Base-by-base conservation (phyloP, 2,113 vertebrate genomes). In the Cololabis saira region DNA sequence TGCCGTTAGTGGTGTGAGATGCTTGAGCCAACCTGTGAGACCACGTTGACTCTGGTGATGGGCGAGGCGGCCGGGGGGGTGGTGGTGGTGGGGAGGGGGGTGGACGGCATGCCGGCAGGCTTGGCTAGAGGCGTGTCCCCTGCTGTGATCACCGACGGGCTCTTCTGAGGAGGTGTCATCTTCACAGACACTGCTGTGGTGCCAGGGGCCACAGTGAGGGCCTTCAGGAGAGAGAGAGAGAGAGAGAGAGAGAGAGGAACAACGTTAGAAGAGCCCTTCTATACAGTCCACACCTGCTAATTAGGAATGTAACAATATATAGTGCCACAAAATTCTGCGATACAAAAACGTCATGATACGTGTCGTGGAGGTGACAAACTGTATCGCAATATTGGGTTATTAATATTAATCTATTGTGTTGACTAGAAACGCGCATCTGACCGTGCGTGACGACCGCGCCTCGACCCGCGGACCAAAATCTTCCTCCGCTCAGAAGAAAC, bases 11-110 rank as follows among this genome's bases (percentile, higher is more conserved):
- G 33, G 33, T 37, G 2, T 10, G 13, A 40, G 43, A 17, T 1
- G 10, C 18, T 7, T 11, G 24, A 7, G 3, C 18, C 1, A 1
- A 93, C 95, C 92, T 94, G 94, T 0, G 94, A 94, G 11, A 95
- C 87, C 3, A 94, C 87, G 0, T 91, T 87, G 11, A 90, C 92
- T 74, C 93, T 87, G 66, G 71, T 9, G 2, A 67, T 11, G 6
- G 86, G 45, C 2, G 81, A 60, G 21, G 84, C 16, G 6, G 70
- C 1, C 8, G 83, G 1, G 2, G 82, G 48, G 3, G 87, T 43
- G 3, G 70, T 16, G n/a, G 44, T 44, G 0, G 61, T 45, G 51
- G 51, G 59, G 48, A 72, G 13, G 1, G 85, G 33, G 4, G 67
- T 9, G 5, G 83, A n/a, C 14, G 52, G 47, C 19, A 78, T 64